Evolutionary conservation across 1,140 invertebrate genomes (phyloP).

Genomic region (Macrotrachela quadricornifera): DNA sequence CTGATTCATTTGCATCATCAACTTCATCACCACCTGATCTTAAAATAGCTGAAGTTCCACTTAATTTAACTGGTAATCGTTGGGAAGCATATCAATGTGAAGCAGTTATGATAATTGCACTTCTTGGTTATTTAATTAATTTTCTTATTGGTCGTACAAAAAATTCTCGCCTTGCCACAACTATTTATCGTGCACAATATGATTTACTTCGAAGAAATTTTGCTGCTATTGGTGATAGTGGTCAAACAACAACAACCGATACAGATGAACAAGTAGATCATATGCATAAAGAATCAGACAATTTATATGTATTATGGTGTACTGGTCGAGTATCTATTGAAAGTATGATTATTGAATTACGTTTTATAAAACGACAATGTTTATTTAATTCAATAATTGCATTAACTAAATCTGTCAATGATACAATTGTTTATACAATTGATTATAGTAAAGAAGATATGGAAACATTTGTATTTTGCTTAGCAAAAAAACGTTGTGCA

Average conservation of each 20-base stretch:
- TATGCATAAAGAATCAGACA: slow-evolving; percentile 74
- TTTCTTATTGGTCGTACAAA: slow-evolving; percentile 70
- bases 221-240: slow-evolving; percentile 54
- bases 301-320: slow-evolving; percentile 80
- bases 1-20: too few relatives aligned
- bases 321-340: slow-evolving; percentile 77
- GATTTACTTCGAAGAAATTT: slow-evolving; percentile 74
- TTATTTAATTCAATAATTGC: slow-evolving; percentile 51
- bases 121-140: slow-evolving; percentile 75
- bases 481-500: slow-evolving; percentile 69
- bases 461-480: slow-evolving; percentile 70
- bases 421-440: slow-evolving; percentile 19
- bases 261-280: slow-evolving; percentile 48
- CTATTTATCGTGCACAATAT: slow-evolving; percentile 64
- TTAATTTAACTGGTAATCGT: slow-evolving; percentile 35
- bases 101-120: slow-evolving; percentile 62
- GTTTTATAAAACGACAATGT: slow-evolving; percentile 76
- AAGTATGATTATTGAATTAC: slow-evolving; percentile 83
- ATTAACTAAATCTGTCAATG: slow-evolving; percentile 51
- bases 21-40: slow-evolving; percentile 43
- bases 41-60: slow-evolving; percentile 56
- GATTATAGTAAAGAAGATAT: slow-evolving; percentile 47
- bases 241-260: slow-evolving; percentile 10
- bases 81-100: slow-evolving; percentile 95
- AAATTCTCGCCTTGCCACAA: slow-evolving; percentile 47